Base-by-base conservation (phyloP, 2,113 vertebrate species). In the Cricetomys ansorgei region DNA sequence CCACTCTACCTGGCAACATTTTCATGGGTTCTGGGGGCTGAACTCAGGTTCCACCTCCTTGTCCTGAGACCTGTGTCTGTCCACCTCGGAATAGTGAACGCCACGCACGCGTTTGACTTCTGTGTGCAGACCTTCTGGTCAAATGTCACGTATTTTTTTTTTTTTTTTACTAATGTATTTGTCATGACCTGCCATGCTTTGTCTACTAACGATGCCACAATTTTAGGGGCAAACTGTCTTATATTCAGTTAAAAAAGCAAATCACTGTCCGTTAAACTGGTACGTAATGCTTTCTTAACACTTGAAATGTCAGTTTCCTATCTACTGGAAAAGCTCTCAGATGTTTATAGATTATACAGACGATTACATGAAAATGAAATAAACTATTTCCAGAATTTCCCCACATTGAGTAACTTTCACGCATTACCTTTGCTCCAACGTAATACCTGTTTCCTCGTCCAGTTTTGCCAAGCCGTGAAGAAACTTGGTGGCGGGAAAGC, bases 271-370 rank as follows among this genome's bases (percentile, higher is more conserved):
- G 10, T 85, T 90, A 91, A 80, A 88, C 6, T n/a, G 80, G 83
- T 69, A n/a, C 8, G 62, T 37, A 79, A 13, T 53, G 23, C 7
- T 77, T 80, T 37, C 69, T 91, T 89, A 76, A 64, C 34, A 84
- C 53, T 84, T 57, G 69, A 53, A 70, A 76, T 80, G 92, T 96
- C 95, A 79, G 75, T 88, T 96, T 97, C 64, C 64, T 81, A 40
- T 37, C 89, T 92, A 31, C 25, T 95, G 65, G 45, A 84, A 96
- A 67, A 95, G 31, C 19, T 75, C 76, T 91, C 25, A 59, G 72
- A 65, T 69, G n/a, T 85, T 96, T 85, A 88, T 43, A 84, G 87
- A 40, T 62, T 50, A 45, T 17, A 21, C 67, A 81, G 87, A 7
- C 25, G 81, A 3, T 67, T 86, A 81, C 70, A 84, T 83, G 40